A percentile compares a stretch with the other conserved stretches of the same genome.
These are phyloP conservation scores for Gavia stellata DNA, from an alignment of 2,113 vertebrate species.

Conservation along the genomic window DNA sequence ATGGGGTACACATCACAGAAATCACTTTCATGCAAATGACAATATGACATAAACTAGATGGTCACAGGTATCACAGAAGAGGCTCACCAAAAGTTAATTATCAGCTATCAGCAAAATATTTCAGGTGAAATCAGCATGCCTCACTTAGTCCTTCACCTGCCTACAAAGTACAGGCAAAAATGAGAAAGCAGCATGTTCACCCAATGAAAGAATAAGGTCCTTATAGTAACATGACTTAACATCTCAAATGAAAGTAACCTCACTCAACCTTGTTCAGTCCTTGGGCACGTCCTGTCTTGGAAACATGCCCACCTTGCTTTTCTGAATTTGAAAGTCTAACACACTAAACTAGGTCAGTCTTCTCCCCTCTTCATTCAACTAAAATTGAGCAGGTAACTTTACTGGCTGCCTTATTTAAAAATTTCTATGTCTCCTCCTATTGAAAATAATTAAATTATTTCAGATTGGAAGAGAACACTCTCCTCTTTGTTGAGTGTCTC, in stretches of 20 bases:
- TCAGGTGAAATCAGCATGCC: neutral
- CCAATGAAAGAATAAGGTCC: neutral
- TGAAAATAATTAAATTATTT: neutral
- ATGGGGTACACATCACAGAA: accelerated
- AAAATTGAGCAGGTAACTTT: neutral
- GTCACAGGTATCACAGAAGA: neutral
- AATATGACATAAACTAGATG: neutral
- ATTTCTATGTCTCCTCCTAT: neutral
- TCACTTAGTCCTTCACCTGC: neutral
- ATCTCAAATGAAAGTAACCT: neutral
- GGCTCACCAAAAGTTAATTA: neutral
- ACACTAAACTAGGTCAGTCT: neutral
- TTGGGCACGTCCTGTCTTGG: neutral
- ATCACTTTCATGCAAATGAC: neutral
- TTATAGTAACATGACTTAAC: accelerated
- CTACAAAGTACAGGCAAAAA: neutral
- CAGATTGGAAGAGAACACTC: neutral
- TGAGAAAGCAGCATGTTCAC: neutral
- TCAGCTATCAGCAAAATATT: neutral
- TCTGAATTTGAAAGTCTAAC: neutral
- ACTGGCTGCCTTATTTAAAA: neutral
- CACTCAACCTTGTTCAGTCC: neutral
- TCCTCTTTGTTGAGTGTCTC: neutral
- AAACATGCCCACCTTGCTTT: neutral
- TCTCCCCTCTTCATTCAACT: neutral